phyloP scores from a whole-genome alignment of 2,113 vertebrate genomes.

The Strix aluco region DNA sequence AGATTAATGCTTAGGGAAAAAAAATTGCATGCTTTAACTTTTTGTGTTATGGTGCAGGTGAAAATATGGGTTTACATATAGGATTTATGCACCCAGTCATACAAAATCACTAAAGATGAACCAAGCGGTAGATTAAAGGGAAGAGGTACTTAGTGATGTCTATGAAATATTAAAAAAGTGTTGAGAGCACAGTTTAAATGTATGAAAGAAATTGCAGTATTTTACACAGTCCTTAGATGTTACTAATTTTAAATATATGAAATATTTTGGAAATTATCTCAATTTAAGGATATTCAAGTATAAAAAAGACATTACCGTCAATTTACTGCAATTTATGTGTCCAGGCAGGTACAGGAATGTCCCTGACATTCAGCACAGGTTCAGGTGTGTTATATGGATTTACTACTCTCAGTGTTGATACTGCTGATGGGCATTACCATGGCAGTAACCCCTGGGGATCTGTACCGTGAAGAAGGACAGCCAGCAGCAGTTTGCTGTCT shows the following conservation, averaged over 20 bases:
- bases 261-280: neutral
- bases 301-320: neutral
- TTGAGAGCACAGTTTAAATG: neutral
- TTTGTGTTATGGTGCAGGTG: neutral
- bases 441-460: neutral
- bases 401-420: neutral
- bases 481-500: neutral
- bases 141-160: neutral
- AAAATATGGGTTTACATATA: neutral
- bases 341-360: neutral
- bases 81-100: neutral
- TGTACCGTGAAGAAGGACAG: neutral
- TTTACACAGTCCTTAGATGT: neutral
- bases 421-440: no score
- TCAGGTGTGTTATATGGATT: neutral
- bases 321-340: neutral
- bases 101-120: neutral
- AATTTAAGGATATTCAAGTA: neutral
- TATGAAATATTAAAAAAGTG: neutral
- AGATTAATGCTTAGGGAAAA: neutral
- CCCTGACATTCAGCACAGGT: neutral
- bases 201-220: neutral
- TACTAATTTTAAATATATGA: neutral
- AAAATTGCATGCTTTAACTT: neutral
- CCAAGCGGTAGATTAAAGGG: neutral